Evolutionary conservation across 2,797 vertebrate species (phyloP).

Genomic region (Microhierax caerulescens): DNA sequence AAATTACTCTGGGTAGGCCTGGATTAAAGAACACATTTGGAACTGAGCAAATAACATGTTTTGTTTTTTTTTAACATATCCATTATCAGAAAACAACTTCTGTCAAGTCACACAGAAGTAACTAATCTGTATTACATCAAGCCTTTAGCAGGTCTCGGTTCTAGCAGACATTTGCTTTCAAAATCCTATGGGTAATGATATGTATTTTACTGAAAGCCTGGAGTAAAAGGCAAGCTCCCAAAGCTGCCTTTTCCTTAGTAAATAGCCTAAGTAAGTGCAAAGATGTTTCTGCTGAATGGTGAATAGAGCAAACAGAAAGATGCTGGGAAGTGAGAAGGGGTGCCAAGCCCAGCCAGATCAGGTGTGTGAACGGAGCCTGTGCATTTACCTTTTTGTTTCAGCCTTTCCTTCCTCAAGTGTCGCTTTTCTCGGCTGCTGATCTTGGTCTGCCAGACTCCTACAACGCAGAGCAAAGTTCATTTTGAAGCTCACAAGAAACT

Average conservation of each 20-base stretch:
- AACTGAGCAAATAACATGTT: no score
- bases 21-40: neutral
- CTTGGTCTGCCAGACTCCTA: slow-evolving; percentile 66
- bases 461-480: slow-evolving; percentile 12
- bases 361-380: neutral
- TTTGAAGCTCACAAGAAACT: neutral
- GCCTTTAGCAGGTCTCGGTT: neutral
- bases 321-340: neutral
- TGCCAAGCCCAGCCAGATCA: neutral
- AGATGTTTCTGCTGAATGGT: neutral
- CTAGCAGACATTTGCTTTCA: neutral
- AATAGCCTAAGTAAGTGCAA: neutral
- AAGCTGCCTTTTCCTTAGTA: neutral
- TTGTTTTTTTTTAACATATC: no score
- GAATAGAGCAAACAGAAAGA: neutral
- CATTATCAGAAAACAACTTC: neutral
- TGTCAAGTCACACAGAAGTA: neutral
- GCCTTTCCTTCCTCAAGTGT: slow-evolving; percentile 59
- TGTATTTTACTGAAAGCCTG: neutral
- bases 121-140: neutral
- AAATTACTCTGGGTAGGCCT: neutral
- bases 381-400: slow-evolving; percentile 59
- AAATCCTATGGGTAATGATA: neutral
- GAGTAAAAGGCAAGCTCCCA: neutral
- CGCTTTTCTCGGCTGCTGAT: slow-evolving; percentile 66